Evolutionary conservation across 2,797 vertebrate genomes (phyloP).

Genomic region (Oryzias dopingdopingensis): DNA sequence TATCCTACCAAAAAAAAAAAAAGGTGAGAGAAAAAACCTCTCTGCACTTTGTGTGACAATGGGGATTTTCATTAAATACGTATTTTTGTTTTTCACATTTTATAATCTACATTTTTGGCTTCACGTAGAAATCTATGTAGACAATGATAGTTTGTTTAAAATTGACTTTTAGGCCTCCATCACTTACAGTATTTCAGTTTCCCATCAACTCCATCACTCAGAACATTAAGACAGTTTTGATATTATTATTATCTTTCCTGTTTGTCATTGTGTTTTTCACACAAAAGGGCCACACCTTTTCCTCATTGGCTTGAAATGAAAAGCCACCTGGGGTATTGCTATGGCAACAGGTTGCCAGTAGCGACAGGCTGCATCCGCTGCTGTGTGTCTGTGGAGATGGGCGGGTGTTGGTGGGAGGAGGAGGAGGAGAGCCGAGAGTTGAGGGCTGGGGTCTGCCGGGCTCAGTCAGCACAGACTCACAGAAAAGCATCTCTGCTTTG

Average conservation of each 20-base stretch:
- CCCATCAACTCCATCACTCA: not conserved
- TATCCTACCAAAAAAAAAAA: too few species aligned
- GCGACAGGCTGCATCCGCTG: constrained; percentile 73
- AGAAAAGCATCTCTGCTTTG: not conserved
- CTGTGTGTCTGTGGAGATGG: constrained; percentile 44
- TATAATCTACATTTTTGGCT: too few species aligned
- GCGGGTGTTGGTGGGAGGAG: constrained; percentile 38
- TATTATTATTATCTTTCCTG: not conserved
- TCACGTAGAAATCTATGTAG: too few species aligned
- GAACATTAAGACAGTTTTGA: not conserved
- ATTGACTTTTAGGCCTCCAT: too few species aligned
- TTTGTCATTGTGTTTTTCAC: not conserved
- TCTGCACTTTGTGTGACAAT: too few species aligned
- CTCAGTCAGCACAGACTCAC: constrained; percentile 31
- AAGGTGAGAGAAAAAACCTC: too few species aligned
- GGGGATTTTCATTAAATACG: too few species aligned
- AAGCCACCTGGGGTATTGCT: constrained; percentile 76
- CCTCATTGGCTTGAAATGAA: constrained; percentile 30
- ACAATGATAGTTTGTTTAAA: too few species aligned
- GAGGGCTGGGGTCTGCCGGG: constrained; percentile 50
- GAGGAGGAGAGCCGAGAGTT: constrained; percentile 14
- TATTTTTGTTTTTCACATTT: too few species aligned
- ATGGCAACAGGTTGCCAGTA: constrained; percentile 83
- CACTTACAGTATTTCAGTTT: too few species aligned
- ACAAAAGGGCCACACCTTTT: constrained; percentile 48